Conservation (phyloP, 1,140 invertebrate genomes). For the Euura lappo region DNA sequence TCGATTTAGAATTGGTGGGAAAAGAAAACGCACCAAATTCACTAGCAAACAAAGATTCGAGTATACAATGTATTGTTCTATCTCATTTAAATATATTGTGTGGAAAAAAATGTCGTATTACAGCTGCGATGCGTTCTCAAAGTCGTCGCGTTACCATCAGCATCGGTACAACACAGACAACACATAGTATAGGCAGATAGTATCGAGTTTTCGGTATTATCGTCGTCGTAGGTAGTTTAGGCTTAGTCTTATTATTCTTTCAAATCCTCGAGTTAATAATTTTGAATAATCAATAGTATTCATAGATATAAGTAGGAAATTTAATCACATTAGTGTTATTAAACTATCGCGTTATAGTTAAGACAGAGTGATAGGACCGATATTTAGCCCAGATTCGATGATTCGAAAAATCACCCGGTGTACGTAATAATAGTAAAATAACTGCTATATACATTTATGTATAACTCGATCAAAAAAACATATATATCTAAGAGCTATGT, state of each 20-base stretch:
- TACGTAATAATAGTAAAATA: background rate
- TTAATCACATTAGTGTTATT: conserved; percentile 26
- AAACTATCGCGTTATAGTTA: conserved; percentile 23
- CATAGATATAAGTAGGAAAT: conserved; percentile 20
- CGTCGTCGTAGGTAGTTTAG: background rate
- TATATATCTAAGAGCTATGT: conserved; percentile 36
- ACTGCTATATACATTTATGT: conserved; percentile 5
- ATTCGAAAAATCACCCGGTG: too few relatives aligned
- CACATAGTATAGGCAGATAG: background rate
- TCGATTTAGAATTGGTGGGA: too few relatives aligned
- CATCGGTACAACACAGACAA: background rate
- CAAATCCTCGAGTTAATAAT: background rate
- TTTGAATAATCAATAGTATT: background rate
- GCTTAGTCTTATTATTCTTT: background rate
- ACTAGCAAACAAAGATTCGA: too few relatives aligned
- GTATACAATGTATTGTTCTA: too few relatives aligned
- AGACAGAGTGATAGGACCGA: background rate
- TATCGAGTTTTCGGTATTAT: background rate
- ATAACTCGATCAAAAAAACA: background rate
- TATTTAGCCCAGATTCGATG: background rate
- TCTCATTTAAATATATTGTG: too few relatives aligned
- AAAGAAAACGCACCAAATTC: too few relatives aligned
- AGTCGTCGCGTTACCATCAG: too few relatives aligned
- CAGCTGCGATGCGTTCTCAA: too few relatives aligned
- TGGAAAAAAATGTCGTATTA: too few relatives aligned